Base-by-base conservation (phyloP, 2,888 invertebrate genomes). In the Synergus gifuensis region DNA sequence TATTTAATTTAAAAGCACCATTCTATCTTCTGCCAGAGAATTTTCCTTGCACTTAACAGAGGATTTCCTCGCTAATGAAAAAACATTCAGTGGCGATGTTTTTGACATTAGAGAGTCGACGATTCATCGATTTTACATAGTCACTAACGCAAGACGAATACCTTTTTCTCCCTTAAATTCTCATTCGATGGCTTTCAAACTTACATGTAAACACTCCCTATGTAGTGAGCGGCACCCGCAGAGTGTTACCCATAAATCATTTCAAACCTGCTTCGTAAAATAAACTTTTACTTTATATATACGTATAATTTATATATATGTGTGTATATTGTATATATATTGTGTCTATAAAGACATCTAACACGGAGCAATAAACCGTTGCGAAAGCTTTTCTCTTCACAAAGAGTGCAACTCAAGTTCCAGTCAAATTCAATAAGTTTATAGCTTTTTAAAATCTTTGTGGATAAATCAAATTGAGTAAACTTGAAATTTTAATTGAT, bases 181-280 rank as follows among this genome's bases (percentile, higher is more conserved):
- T 76, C 78, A 73, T 76, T 64, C 78, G 54, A 76, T 79, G 64
- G 79, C 79, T 81, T 78, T 80, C 76, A 69, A 79, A 81, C 78
- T 81, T 81, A 81, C 77, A 79, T 46, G 46, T 28, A 42, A 64
- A 64, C 76, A 28, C 28, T 79, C 76, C 64, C 54, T 62, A 40
- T 54, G 66, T 66, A 54, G 22, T 44, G 62, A 60, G 46, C 22
- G 60, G 11, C 76, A 79, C 79, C 79, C 66, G 49, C 64, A 78
- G 78, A 81, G 78, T 73, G 78, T 62, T 42, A 9, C 42, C 66
- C 69, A 79, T 83, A 83, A 81, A 83, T 83, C 77, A 81, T 79
- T 83, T 76, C 40, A 69, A 78, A 77, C 77, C 42, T 79, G 78
- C 77, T 76, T 76, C 66, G 11, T 11, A 67, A 22, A 67, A 54